Percentiles rank a stretch among this genome's conserved stretches.
phyloP scores from a whole-genome alignment of 2,113 vertebrate species.

The Cryptotis parvus region DNA sequence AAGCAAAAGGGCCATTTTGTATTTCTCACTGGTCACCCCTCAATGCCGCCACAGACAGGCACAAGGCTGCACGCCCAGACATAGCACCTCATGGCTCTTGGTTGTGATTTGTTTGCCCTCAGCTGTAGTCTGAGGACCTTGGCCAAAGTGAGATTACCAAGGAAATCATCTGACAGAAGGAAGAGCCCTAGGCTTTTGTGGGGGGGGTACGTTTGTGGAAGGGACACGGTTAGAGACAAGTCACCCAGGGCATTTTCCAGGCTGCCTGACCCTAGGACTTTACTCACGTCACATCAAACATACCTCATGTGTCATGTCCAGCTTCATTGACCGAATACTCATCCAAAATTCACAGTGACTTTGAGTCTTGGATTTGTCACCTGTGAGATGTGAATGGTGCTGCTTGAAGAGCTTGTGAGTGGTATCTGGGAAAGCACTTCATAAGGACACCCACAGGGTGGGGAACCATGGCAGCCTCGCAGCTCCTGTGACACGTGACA shows the following conservation, averaged over 20 bases:
- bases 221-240: too few species aligned
- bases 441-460: neutral
- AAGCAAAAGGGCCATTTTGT: neutral
- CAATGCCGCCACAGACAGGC: neutral
- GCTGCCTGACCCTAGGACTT: neutral
- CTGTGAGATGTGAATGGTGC: neutral
- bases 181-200: neutral
- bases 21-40: neutral
- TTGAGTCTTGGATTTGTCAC: neutral
- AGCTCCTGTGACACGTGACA: fast-evolving
- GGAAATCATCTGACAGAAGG: neutral
- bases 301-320: neutral
- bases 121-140: neutral
- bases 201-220: neutral
- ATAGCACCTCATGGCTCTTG: neutral
- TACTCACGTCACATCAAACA: neutral
- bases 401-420: neutral
- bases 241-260: neutral
- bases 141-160: neutral
- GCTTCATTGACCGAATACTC: neutral
- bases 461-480: neutral
- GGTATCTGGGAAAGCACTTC: neutral
- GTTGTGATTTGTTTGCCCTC: slow-evolving; percentile 6
- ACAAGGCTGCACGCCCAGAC: neutral
- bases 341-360: neutral